Evolutionary conservation across 2,113 vertebrate species (phyloP).

Genomic region (Grammomys surdaster): DNA sequence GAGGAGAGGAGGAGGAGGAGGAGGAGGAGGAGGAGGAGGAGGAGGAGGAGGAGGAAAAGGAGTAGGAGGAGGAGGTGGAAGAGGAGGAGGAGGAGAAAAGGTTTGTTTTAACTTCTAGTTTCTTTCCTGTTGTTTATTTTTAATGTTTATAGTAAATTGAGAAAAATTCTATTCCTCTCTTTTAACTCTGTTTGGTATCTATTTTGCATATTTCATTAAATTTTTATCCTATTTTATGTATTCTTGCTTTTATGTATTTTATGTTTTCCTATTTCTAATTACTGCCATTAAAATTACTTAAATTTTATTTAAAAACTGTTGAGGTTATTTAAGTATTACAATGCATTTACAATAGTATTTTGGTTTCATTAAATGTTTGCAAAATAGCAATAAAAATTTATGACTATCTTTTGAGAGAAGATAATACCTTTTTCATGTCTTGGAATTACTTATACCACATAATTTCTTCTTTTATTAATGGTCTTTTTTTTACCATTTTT

Average conservation of each 20-base stretch:
- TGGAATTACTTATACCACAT: not conserved
- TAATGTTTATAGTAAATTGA: not conserved
- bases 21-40: not conserved
- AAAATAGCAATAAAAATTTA: not conserved
- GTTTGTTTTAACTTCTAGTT: not conserved
- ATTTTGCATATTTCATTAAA: not conserved
- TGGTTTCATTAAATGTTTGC: not conserved
- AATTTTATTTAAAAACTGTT: not conserved
- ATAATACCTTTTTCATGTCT: not conserved
- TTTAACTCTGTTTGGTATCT: not conserved
- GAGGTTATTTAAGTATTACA: not conserved
- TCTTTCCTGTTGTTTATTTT: not conserved
- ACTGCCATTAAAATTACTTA: not conserved
- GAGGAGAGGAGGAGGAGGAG: not conserved
- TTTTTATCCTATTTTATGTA: not conserved
- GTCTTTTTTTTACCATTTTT: not conserved
- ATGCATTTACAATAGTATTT: not conserved
- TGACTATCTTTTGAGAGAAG: not conserved
- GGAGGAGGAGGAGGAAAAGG: not conserved
- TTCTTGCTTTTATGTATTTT: not conserved
- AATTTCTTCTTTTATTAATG: not conserved
- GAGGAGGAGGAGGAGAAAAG: not conserved
- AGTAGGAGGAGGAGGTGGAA: not conserved
- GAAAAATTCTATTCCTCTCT: not conserved
- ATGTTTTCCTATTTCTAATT: not conserved